phyloP scores from a whole-genome alignment of 2,797 vertebrate species.

The Moxostoma hubbsi region DNA sequence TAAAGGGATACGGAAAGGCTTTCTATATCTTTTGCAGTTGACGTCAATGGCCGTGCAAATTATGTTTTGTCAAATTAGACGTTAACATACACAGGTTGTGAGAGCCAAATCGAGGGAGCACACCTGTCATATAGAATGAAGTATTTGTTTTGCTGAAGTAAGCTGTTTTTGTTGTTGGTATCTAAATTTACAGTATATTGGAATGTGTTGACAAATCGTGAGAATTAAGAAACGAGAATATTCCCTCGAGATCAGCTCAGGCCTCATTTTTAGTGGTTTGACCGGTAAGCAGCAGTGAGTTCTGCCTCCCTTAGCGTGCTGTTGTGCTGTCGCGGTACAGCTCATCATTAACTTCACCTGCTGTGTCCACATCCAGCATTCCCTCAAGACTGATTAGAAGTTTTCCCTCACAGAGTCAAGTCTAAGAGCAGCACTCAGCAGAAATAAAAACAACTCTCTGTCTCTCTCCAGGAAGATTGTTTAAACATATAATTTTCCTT shows the following conservation, averaged over 20 bases:
- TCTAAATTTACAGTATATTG: neutral
- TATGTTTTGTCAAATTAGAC: too few relatives aligned
- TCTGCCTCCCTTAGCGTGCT: neutral
- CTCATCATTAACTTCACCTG: conserved; percentile 46
- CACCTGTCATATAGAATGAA: neutral
- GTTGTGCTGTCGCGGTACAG: conserved; percentile 24
- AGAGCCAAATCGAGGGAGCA: neutral
- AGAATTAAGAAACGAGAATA: conserved; percentile 2
- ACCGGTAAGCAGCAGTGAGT: neutral
- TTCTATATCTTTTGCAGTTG: too few relatives aligned
- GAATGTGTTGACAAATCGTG: neutral
- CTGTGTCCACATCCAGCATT: conserved; percentile 29
- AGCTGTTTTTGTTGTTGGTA: neutral
- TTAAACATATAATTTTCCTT: conserved; percentile 20
- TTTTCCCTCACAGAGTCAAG: conserved; percentile 28
- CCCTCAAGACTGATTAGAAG: conserved; percentile 55
- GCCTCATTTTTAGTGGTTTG: neutral
- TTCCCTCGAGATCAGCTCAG: neutral
- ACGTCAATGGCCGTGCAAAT: too few relatives aligned
- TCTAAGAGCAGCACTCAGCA: conserved; percentile 45
- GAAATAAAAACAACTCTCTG: conserved; percentile 3
- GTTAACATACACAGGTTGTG: neutral
- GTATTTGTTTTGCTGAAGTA: neutral
- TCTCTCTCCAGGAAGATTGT: conserved; percentile 26
- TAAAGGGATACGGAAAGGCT: too few relatives aligned